Base-by-base conservation (phyloP, 2,888 invertebrate species). In the Aphidoletes aphidimyza region DNA sequence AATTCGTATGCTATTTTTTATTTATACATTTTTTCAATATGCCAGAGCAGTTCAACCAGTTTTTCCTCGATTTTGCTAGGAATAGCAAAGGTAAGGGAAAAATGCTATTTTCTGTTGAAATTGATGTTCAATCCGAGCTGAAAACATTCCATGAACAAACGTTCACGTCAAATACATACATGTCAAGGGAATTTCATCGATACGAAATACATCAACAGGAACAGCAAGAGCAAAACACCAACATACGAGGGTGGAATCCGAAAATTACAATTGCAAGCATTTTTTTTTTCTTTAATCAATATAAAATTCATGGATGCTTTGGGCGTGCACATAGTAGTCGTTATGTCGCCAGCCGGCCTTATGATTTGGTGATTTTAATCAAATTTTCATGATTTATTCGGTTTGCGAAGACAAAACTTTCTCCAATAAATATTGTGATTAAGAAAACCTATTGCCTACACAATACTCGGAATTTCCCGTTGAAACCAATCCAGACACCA, bases 101-200 rank as follows among this genome's bases (percentile, higher is more conserved):
- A 2, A 26, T 69, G 26, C 34, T 30, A 30, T 30, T 30, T 30
- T 17, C 30, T 6, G 14, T 69, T 30, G 11, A 69, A 54, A 26
- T 54, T 54, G 54, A 54, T 54, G 54, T 54, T 11, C 47, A 47
- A 69, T 69, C 30, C 30, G 26, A 69, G 6, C 69, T 0, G 69
- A 22, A 54, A 22, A 22, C 22, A 69, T 69, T 69, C 69, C 69
- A 69, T 69, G 30, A 69, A 69, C 69, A 69, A 69, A 69, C 14
- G 69, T 34, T 30, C 69, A 69, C 69, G 30, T 69, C 69, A 69
- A 69, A 30, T 69, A 30, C 69, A 69, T 69, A 14, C 69, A 69
- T 17, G 69, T 34, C 69, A 69, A 30, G 34, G 34, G 34, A 69
- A 30, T 69, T 26, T 69, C 19, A 54, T 54, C 54, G 26, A 54